phyloP scores from a whole-genome alignment of 2,113 vertebrate species.

The Eptesicus fuscus region DNA sequence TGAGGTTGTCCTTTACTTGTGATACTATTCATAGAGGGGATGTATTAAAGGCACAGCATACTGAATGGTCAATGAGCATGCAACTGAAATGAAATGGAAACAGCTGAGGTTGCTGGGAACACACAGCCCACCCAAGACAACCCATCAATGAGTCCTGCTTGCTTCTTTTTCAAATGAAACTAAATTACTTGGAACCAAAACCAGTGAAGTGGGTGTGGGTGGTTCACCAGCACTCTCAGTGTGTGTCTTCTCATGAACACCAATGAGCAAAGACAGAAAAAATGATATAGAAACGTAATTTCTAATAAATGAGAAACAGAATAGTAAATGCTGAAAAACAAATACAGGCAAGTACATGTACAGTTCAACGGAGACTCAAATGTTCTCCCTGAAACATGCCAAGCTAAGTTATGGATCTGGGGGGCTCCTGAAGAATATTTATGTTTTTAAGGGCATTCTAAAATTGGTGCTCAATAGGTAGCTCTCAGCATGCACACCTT shows the following conservation, averaged over 20 bases:
- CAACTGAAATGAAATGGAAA: conserved; percentile 63
- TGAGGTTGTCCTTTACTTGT: neutral
- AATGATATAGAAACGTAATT: conserved; percentile 19
- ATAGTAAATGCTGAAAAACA: conserved; percentile 50
- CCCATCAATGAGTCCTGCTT: neutral
- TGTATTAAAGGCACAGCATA: conserved; percentile 35
- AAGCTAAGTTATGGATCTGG: neutral
- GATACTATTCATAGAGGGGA: neutral
- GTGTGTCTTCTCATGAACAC: conserved; percentile 21
- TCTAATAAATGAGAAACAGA: conserved; percentile 50
- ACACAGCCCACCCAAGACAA: neutral
- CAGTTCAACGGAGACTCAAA: neutral
- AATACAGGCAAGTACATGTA: neutral
- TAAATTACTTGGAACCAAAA: neutral
- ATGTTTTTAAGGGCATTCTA: neutral
- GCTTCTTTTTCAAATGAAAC: neutral
- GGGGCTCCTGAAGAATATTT: neutral
- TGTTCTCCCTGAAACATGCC: neutral
- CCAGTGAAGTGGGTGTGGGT: neutral
- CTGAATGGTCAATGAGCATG: conserved; percentile 72
- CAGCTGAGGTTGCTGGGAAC: conserved; percentile 58
- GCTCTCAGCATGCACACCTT: neutral
- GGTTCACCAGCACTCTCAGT: conserved; percentile 60
- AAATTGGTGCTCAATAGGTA: neutral
- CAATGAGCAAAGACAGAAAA: conserved; percentile 17